These are phyloP conservation scores for Smutsia gigantea DNA, from an alignment of 2,797 vertebrate genomes.

Conservation along the genomic window DNA sequence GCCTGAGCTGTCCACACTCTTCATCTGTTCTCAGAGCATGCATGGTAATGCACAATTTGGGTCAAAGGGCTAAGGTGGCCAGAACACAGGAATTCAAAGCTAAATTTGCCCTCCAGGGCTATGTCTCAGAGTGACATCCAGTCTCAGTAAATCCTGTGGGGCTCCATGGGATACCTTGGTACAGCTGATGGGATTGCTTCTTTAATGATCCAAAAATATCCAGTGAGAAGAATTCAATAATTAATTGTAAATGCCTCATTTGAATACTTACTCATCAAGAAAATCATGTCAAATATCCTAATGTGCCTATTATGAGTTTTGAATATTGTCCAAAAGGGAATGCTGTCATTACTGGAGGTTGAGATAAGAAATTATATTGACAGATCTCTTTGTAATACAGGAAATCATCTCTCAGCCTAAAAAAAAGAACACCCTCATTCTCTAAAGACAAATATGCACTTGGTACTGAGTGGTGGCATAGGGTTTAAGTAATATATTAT, in stretches of 20 bases:
- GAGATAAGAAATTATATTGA: slow-evolving; percentile 7
- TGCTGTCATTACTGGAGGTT: not conserved
- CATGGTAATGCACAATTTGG: not conserved
- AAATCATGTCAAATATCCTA: slow-evolving; percentile 40
- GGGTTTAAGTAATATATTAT: not conserved
- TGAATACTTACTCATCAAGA: slow-evolving; percentile 53
- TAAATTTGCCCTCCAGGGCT: not conserved
- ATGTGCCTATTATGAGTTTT: not conserved
- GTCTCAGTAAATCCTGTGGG: not conserved
- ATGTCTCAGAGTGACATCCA: too few species aligned
- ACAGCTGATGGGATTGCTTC: not conserved
- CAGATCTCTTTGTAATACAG: not conserved
- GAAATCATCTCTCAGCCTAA: not conserved
- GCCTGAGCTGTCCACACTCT: not conserved
- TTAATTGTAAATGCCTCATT: slow-evolving; percentile 33
- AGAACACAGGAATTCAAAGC: not conserved
- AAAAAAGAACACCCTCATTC: not conserved
- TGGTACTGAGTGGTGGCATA: not conserved
- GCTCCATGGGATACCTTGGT: not conserved
- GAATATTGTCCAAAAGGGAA: slow-evolving; percentile 40
- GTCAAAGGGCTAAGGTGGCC: not conserved
- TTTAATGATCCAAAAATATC: slow-evolving; percentile 6
- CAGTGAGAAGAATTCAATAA: not conserved
- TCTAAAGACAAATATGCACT: not conserved
- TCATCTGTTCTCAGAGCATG: not conserved